phyloP scores from a whole-genome alignment of 2,888 invertebrate genomes.

The Tetanocera ferruginea region DNA sequence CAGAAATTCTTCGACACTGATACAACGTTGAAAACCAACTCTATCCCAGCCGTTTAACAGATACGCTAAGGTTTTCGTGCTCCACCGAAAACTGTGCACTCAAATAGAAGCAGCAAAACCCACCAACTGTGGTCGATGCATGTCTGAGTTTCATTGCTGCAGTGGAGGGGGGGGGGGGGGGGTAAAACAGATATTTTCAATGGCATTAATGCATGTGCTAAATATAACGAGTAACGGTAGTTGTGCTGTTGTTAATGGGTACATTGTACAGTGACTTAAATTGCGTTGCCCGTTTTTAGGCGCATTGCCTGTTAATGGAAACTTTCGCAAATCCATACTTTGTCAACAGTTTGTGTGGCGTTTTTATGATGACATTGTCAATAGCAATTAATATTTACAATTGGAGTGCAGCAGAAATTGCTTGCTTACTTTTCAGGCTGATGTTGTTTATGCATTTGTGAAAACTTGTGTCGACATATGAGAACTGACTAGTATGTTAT shows the following conservation, averaged over 20 bases:
- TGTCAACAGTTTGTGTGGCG: background rate
- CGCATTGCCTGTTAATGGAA: background rate
- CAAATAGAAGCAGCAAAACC: too few species aligned
- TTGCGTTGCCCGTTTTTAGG: background rate
- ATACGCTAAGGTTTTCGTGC: too few species aligned
- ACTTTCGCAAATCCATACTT: background rate
- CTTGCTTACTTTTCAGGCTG: too few species aligned
- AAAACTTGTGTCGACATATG: background rate
- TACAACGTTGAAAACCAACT: too few species aligned
- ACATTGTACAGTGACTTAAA: background rate
- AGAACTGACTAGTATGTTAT: background rate
- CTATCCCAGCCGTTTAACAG: too few species aligned
- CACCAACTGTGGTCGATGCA: too few species aligned
- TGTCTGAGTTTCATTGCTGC: too few species aligned
- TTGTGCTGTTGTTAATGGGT: background rate
- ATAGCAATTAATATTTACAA: conserved; percentile 4
- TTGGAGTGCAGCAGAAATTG: background rate
- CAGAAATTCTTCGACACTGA: too few species aligned
- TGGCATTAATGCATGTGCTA: too few species aligned
- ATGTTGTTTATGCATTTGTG: background rate
- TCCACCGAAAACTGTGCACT: too few species aligned
- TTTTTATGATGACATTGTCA: background rate
- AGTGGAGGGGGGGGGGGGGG: background rate
- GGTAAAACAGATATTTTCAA: background rate
- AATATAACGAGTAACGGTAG: background rate